Base-by-base conservation (phyloP, 2,888 invertebrate genomes). In the Mongoloraphidia duomilia region DNA sequence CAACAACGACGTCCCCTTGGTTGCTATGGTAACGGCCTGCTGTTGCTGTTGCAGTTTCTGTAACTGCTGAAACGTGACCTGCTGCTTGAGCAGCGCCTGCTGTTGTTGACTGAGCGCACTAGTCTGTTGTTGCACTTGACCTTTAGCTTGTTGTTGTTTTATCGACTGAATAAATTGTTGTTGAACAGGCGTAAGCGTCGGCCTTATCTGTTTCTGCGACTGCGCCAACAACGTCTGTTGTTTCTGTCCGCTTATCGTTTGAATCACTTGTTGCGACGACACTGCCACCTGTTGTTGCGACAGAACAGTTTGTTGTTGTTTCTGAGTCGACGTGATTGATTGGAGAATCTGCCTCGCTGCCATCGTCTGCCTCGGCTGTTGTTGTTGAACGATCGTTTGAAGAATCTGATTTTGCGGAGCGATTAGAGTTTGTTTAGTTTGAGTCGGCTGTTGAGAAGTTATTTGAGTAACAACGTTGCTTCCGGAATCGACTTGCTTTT, bases 41-140 rank as follows among this genome's bases (percentile, higher is more conserved):
- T 34, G 57, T 39, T 53, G 61, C 51, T 63, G 62, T 39, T 64
- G 62, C 49, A 69, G 68, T 52, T 71, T 70, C 42, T 61, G 58
- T 48, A 61, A 54, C 46, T 69, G 70, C 12, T 67, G 64, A 53
- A 68, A 65, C 3, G 67, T 64, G 5, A 65, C 63, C 50, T 72
- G 72, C 52, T 74, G 74, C 52, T 74, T 71, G 46, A 74, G 66
- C 34, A 72, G 65, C 11, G 73, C 68, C 46, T 65, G 65, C 51
- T 68, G 69, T 50, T 70, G 67, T 34, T 65, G 55, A 49, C 46
- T 60, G 54, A 57, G 59, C 46, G 67, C 54, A 9, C 66, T 59
- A 9, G 65, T 62, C 42, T 65, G 62, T 48, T 68, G 67, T 8
- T 56, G 45, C 9, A 55, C 37, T 56, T 56, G 46, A 57, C 59